phyloP scores from a whole-genome alignment of 1,140 invertebrate species.

The Sitophilus oryzae region DNA sequence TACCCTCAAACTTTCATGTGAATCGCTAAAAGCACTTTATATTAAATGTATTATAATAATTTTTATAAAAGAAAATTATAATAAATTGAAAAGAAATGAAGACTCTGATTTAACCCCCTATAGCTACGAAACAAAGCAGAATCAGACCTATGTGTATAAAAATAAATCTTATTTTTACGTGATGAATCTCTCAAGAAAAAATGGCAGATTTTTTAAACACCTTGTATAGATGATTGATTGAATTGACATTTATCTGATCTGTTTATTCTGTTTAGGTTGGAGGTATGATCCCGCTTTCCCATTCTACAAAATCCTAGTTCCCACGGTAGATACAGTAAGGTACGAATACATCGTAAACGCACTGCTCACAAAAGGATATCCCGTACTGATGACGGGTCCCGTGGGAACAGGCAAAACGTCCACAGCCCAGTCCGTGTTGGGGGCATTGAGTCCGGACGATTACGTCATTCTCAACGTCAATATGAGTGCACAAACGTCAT shows the following conservation, averaged over 20 bases:
- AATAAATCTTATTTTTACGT: too few relatives aligned
- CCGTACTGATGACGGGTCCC: constrained; percentile 69
- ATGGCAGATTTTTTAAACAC: too few relatives aligned
- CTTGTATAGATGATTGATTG: too few relatives aligned
- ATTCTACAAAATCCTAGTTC: constrained; percentile 76
- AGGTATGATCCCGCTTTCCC: constrained; percentile 63
- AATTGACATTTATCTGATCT: neutral
- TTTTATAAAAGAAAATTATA: too few relatives aligned
- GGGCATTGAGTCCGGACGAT: constrained; percentile 53
- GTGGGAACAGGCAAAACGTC: constrained; percentile 81
- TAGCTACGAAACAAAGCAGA: too few relatives aligned
- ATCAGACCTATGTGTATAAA: too few relatives aligned
- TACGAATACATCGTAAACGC: constrained; percentile 65
- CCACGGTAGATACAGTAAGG: constrained; percentile 75
- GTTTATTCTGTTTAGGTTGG: constrained; percentile 50
- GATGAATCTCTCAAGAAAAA: too few relatives aligned
- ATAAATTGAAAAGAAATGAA: too few relatives aligned
- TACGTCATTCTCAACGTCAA: constrained; percentile 70
- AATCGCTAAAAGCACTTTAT: too few relatives aligned
- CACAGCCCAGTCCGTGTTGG: constrained; percentile 61
- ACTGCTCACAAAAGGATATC: constrained; percentile 56
- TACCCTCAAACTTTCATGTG: too few relatives aligned
- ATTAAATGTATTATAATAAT: too few relatives aligned
- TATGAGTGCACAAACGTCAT: constrained; percentile 80
- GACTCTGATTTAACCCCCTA: too few relatives aligned